Evolutionary conservation across 1,140 invertebrate genomes (phyloP), one percentile per base, ranked within the genome.

Genomic region (Tenebrio molitor): DNA sequence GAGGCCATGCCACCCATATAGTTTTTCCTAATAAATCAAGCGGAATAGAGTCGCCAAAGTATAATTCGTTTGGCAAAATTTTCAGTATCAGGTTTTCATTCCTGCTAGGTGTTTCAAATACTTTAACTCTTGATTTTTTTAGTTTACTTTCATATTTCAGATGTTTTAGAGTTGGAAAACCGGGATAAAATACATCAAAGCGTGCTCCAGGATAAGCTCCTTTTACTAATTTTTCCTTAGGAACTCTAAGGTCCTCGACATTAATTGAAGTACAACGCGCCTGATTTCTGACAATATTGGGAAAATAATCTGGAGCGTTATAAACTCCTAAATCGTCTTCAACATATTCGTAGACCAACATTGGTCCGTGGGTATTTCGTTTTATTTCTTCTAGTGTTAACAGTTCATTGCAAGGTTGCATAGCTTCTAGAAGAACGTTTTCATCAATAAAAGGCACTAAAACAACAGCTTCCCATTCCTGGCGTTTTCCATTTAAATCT

Each of bases 401-500:
- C 19, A 87, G 76, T 2, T 85, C 76, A 44, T 93, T 90, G 74
- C 89, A 91, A 0, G 89, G 85, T 15, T 85, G 82, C 91, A 98
- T 97, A 0, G 95, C 95, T 74, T 87, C 83, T 23, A 96, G 79
- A 42, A 97, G 85, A 50, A 87, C 67, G 64, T 79, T 92, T 87
- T 98, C 96, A 75, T 98, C 92, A 77, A 99, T 99, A 78, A 99
- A 98, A 0, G 97, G 97, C 79, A 99, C 97, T 0, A 99, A 85
- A 4, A 99, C 96, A 0, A 99, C 93, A 16, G 97, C 97, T 84
- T 99, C 97, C 97, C 97, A 99, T 71, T 98, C 95, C 78, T 98
- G 93, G 77, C 89, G 89, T 81, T 99, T 99, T 0, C 96, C 97
- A 86, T 99, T 95, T 21, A 94, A 84, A 86, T 96, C 94, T 0